Conservation (phyloP, 2,113 vertebrate genomes). For the Planiliza haematocheilus region DNA sequence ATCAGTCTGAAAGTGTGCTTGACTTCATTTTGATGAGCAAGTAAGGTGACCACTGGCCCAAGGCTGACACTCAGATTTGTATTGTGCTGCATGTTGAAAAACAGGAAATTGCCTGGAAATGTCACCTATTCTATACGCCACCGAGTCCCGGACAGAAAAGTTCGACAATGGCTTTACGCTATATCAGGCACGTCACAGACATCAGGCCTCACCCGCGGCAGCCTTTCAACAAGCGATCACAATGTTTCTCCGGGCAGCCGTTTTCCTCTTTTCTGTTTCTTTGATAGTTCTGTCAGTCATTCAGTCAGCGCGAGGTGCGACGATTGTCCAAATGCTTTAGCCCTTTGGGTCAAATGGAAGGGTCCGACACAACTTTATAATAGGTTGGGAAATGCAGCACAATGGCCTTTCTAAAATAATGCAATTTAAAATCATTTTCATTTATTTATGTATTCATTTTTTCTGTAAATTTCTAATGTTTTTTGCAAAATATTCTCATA, state of each 20-base stretch:
- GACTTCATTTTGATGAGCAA: slow-evolving; percentile 48
- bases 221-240: slow-evolving; percentile 69
- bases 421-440: too few relatives aligned
- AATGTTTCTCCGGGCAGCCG: slow-evolving; percentile 53
- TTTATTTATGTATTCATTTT: too few relatives aligned
- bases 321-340: slow-evolving; percentile 32
- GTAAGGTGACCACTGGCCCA: slow-evolving; percentile 67
- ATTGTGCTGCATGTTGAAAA: slow-evolving; percentile 68
- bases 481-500: too few relatives aligned
- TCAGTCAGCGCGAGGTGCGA: slow-evolving; percentile 34
- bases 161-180: slow-evolving; percentile 63
- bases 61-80: slow-evolving; percentile 66
- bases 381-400: slow-evolving; percentile 7
- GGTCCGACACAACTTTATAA: slow-evolving; percentile 19
- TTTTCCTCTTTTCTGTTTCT: slow-evolving; percentile 66
- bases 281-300: slow-evolving; percentile 82
- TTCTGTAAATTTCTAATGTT: too few relatives aligned
- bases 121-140: slow-evolving; percentile 68
- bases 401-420: neutral
- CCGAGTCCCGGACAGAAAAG: slow-evolving; percentile 48
- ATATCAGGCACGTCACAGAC: slow-evolving; percentile 73
- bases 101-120: slow-evolving; percentile 82
- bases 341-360: slow-evolving; percentile 21
- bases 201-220: slow-evolving; percentile 69
- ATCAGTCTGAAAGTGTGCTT: slow-evolving; percentile 18